Base-by-base conservation (phyloP, 2,888 invertebrate species). In the Cylindroiulus punctatus region DNA sequence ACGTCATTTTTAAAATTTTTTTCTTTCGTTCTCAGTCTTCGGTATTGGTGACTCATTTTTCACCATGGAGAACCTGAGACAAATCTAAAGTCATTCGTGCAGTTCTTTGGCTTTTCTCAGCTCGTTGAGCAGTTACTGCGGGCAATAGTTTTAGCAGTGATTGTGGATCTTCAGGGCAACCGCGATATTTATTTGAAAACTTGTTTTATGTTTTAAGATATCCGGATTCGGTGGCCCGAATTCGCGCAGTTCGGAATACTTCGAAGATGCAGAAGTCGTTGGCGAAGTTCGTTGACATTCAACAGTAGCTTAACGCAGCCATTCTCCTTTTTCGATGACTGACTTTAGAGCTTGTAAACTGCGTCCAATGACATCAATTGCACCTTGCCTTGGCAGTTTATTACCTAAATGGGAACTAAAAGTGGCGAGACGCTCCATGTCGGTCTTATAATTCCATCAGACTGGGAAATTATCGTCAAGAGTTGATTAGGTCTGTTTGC, bases 341-440 rank as follows among this genome's bases (percentile, higher is more conserved):
- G 8, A 14, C 3, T 30, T 76, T 30, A 14, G 14, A 0, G 17
- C 76, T 76, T 76, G 17, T 76, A 76, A 76, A 76, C 3, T 32
- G 30, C 30, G 76, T 76, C 30, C 30, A 30, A 30, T 30, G 76
- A 76, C 76, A 76, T 76, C 76, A 76, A 76, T 76, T 30, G 30
- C 30, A 76, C 76, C 76, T 76, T 76, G 76, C 17, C 76, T 30
- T 76, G 76, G 26, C 76, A 30, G 30, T 2, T 76, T 30, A 76
- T 26, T 76, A 17, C 30, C 76, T 76, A 76, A 76, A 76, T 76
- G 30, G 76, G 30, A 76, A 32, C 76, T 76, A 76, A 76, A 76
- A 30, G 65, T 12, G 57, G 26, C 26, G 26, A 26, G n/a, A 65
- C 0, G 76, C 76, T 30, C 30, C 76, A 10, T 3, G 30, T 14